A percentile compares a stretch with the other conserved stretches of the same genome.
Conservation (phyloP, 2,888 invertebrate species). For the Agrochola litura region DNA sequence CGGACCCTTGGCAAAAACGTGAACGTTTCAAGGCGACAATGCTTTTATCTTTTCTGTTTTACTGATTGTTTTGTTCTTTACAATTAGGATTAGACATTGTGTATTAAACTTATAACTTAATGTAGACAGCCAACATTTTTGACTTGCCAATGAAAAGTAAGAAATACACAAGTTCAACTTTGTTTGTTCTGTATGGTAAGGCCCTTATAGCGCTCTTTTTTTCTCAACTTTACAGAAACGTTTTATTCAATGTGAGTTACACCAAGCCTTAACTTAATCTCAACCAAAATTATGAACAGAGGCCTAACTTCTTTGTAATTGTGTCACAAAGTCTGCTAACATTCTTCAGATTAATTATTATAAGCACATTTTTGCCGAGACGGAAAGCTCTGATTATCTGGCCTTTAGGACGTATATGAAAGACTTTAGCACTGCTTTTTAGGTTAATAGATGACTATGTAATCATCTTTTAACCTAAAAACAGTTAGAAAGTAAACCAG, state of each 20-base stretch:
- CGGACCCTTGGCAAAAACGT: constrained; percentile 89
- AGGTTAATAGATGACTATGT: background rate
- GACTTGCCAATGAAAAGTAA: constrained; percentile 31
- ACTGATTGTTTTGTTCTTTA: constrained; percentile 87
- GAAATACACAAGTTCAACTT: constrained; percentile 15
- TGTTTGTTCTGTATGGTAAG: constrained; percentile 7
- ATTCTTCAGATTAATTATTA: constrained; percentile 17
- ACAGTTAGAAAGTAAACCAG: background rate
- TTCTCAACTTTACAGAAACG: constrained; percentile 20
- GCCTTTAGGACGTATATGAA: background rate
- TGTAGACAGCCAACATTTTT: constrained; percentile 26
- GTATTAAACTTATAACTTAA: constrained; percentile 60
- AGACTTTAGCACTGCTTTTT: background rate
- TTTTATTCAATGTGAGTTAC: constrained; percentile 15
- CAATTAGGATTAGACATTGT: constrained; percentile 81
- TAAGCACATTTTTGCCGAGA: background rate
- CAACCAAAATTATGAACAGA: background rate
- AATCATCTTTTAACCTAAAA: background rate
- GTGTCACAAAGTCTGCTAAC: constrained; percentile 2
- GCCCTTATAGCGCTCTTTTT: constrained; percentile 17
- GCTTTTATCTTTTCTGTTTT: constrained; percentile 90
- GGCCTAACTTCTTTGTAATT: constrained; percentile 1
- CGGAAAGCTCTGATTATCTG: background rate
- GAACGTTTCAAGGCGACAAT: constrained; percentile 89
- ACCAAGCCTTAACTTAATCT: background rate